Evolutionary conservation across 2,888 invertebrate genomes (phyloP), one percentile per base, ranked within the genome.

Genomic region (Bugula neritina): DNA sequence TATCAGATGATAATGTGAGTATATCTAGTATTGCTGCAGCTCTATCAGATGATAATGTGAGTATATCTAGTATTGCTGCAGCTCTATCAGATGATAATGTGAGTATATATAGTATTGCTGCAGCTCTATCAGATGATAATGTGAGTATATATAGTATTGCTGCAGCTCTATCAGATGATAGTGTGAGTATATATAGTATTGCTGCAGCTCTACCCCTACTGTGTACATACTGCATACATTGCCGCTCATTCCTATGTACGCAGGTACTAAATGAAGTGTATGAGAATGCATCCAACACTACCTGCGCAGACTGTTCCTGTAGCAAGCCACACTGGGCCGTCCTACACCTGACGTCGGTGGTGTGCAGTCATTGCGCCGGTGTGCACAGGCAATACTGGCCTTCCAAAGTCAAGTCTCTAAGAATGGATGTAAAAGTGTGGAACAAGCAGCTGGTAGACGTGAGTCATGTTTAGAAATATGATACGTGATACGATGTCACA

Each of bases 311-410:
- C 85, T 94, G 94, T 85, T 91, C 92, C 76, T 90, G 90, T 78
- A 87, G 84, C 92, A 95, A 94, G 88, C 93, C 96, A 69, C 90
- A 91, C 78, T 98, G 97, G 97, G 95, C 95, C 58, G 93, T 95
- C 3, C 88, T 98, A 73, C 97, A 97, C 85, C 90, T 94, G 77
- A 96, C 94, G 35, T 90, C 97, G 79, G 87, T 95, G 75, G 87
- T 98, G 72, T 98, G 98, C 84, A 91, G 94, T 71, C 94, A 95
- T 80, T 98, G 98, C 79, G 82, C 83, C 72, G 83, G 94, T 78
- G 90, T 97, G 72, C 97, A 98, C 85, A 89, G 95, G 35, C 93
- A 92, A 83, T 88, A 93, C 74, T 94, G 94, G 82, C 90, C 96
- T 80, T 94, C 95, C 10, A 92, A 92, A 83, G 91, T 98, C 5